Base-by-base conservation (phyloP, 2,888 invertebrate species). In the Crocallis elinguaria region DNA sequence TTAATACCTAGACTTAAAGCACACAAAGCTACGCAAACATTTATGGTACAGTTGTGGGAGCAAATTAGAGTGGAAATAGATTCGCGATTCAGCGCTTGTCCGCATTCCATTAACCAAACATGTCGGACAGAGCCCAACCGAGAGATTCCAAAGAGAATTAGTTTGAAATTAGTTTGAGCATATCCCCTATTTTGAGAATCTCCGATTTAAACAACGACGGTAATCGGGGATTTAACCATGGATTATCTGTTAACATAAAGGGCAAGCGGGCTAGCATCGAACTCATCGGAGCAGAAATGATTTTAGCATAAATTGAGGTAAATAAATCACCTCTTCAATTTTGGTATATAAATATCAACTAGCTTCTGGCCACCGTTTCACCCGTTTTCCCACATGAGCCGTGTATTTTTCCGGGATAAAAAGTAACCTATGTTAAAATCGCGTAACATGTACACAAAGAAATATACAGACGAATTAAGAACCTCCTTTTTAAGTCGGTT, bases 111-210 rank as follows among this genome's bases (percentile, higher is more conserved):
- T 45, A 51, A 6, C 44, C 44, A 44, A 45, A 51, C 50, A 44
- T 39, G 51, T 39, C 36, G 43, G 49, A 11, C 49, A 19, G 27
- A 27, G 35, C 25, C 21, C 42, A 30, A 17, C 32, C 44, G 19
- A 25, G 43, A 44, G 44, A 51, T 38, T 35, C 44, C 51, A n/a
- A 14, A 14, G 16, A 39, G 39, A 35, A 39, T 39, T 51, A 51
- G 39, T 51, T 51, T 45, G 33, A 38, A 51, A 51, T 51, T 51
- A 51, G 51, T 51, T 51, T 51, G 25, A 32, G 32, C 33, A 30
- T 27, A 49, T 35, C 17, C 33, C 5, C 12, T 23, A 14, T 27
- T 25, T 23, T 9, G 30, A 41, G 21, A 3, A n/a, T 3, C 21
- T 16, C 13, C n/a, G 27, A 16, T 37, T 36, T 9, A 7, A 41